These are phyloP conservation scores for Penaeus monodon DNA, from an alignment of 2,888 invertebrate species.

Conservation along the genomic window DNA sequence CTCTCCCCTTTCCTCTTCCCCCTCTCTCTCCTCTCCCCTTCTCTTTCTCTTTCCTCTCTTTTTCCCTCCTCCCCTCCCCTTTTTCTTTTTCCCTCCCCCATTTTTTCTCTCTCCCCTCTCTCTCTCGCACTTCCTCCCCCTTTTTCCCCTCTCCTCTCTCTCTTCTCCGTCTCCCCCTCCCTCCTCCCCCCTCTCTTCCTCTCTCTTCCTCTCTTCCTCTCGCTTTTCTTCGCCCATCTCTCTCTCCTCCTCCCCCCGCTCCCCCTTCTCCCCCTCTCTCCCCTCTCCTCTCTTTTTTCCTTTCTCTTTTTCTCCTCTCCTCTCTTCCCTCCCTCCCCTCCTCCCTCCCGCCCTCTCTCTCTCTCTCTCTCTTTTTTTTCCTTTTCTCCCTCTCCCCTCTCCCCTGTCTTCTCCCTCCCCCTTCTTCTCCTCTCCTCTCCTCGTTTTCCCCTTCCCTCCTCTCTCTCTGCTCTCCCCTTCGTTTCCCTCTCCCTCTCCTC, in stretches of 20 bases:
- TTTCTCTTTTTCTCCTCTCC: no score
- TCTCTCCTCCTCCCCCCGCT: neutral
- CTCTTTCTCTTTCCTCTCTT: no score
- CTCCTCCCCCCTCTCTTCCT: neutral
- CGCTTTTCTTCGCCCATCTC: no score
- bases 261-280: neutral
- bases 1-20: neutral
- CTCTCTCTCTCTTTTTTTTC: neutral
- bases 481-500: neutral
- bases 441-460: neutral
- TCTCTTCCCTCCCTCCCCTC: no score
- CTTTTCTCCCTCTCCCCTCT: neutral
- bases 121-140: neutral
- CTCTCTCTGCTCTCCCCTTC: neutral
- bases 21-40: neutral
- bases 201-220: no score
- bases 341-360: neutral
- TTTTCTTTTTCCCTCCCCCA: neutral
- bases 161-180: neutral
- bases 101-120: neutral
- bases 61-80: neutral
- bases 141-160: no score
- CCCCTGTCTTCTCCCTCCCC: neutral
- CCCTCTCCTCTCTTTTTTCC: neutral
- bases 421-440: neutral